phyloP scores from a whole-genome alignment of 2,888 invertebrate species.

The Cylloceria caligata region DNA sequence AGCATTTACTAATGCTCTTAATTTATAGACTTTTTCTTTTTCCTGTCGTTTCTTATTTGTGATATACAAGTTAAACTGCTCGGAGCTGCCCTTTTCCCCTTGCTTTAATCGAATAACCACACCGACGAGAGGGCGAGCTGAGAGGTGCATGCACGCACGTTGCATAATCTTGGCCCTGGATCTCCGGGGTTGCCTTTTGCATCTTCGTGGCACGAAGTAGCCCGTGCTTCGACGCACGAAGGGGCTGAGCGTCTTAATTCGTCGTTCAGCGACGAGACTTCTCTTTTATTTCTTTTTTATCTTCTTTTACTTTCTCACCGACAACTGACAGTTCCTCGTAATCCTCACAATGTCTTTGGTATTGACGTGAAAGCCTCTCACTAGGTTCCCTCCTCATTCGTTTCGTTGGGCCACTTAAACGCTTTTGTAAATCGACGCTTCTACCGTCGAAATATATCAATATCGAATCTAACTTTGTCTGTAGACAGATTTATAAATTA shows the following conservation, averaged over 20 bases:
- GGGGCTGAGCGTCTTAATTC: constrained; percentile 60
- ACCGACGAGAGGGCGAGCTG: constrained; percentile 9
- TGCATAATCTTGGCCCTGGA: constrained; percentile 70
- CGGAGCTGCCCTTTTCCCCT: constrained; percentile 18
- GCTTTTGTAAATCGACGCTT: constrained; percentile 30
- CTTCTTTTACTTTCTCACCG: constrained; percentile 20
- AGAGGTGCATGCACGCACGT: constrained; percentile 29
- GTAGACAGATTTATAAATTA: neutral
- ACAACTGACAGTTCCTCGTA: constrained; percentile 66
- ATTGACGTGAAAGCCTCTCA: constrained; percentile 55
- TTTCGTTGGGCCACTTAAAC: constrained; percentile 34
- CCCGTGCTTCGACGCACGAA: constrained; percentile 12
- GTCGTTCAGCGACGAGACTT: constrained; percentile 47
- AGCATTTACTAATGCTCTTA: neutral
- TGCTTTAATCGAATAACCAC: constrained; percentile 50
- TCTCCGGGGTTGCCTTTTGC: constrained; percentile 63
- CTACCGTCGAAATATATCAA: constrained; percentile 46
- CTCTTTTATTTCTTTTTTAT: neutral
- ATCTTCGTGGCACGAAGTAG: constrained; percentile 55
- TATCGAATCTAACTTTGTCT: neutral
- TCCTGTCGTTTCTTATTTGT: constrained; percentile 29
- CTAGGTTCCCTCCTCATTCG: constrained; percentile 23
- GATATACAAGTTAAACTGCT: constrained; percentile 28
- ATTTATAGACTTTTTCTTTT: neutral
- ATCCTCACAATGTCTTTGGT: constrained; percentile 60